Percentiles rank a stretch among this genome's conserved stretches.
Conservation (phyloP, 2,113 vertebrate species). For the Pedetes capensis region DNA sequence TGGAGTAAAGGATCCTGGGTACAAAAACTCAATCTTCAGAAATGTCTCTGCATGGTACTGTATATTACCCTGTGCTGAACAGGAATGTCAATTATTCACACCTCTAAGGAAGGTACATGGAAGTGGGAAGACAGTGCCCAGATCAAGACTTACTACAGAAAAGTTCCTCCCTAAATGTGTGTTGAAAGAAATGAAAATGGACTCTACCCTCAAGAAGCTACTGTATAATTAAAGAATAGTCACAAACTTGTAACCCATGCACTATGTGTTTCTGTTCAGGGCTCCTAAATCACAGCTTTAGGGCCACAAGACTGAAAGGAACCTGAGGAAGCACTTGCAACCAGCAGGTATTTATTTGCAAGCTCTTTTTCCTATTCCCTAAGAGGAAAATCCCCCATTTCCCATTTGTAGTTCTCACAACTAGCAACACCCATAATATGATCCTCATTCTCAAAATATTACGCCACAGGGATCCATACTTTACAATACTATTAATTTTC, state of each 20-base stretch:
- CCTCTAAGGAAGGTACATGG: background rate
- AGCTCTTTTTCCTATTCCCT: background rate
- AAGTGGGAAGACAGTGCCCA: background rate
- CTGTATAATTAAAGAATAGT: background rate
- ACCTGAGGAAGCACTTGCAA: background rate
- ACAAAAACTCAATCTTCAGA: background rate
- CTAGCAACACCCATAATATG: background rate
- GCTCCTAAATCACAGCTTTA: background rate
- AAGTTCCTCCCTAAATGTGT: background rate
- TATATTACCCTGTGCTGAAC: background rate
- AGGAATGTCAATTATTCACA: background rate
- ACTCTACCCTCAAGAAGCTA: background rate
- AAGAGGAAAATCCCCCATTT: background rate
- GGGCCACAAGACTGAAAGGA: background rate
- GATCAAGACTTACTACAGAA: background rate
- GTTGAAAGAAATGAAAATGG: background rate
- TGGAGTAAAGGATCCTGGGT: background rate
- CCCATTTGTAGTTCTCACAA: background rate
- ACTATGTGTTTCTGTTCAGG: too few species aligned
- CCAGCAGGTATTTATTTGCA: background rate
- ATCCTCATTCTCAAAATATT: background rate
- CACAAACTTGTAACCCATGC: too few species aligned
- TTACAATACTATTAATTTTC: slow-evolving; percentile 49
- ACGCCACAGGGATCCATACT: background rate
- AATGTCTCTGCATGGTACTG: background rate